Conservation (phyloP, 2,113 vertebrate species). For the Oryzias javanicus region DNA sequence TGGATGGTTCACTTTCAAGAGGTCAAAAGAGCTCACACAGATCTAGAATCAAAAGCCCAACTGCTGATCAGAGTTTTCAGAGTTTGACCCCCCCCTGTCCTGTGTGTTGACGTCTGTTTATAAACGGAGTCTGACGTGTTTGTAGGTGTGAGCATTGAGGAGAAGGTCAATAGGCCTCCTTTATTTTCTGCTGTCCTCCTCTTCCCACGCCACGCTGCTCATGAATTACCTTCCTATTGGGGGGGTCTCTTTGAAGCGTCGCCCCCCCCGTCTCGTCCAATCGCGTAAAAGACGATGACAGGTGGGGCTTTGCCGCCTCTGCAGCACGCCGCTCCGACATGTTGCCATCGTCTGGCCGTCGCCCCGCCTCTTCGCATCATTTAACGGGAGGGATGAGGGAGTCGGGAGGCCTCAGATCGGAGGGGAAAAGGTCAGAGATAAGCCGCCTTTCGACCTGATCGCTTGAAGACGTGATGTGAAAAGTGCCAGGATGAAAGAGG, state of each 20-base stretch:
- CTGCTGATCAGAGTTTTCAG: too few relatives aligned
- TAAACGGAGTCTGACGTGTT: constrained; percentile 4
- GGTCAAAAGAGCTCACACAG: too few relatives aligned
- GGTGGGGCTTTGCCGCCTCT: constrained; percentile 22
- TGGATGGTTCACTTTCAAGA: too few relatives aligned
- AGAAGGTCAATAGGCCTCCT: constrained; percentile 58
- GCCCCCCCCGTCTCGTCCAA: constrained; percentile 2
- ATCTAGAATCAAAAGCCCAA: too few relatives aligned
- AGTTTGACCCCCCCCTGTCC: too few relatives aligned
- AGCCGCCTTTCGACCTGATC: constrained; percentile 57
- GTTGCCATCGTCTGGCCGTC: constrained; percentile 48
- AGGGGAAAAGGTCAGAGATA: constrained; percentile 47
- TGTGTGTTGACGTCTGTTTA: too few relatives aligned
- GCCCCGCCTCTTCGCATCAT: not conserved
- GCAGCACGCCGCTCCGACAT: constrained; percentile 40
- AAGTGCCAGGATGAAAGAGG: constrained; percentile 38
- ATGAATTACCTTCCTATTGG: constrained; percentile 49
- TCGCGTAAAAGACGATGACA: constrained; percentile 43
- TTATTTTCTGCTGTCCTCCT: constrained; percentile 40
- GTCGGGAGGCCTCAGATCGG: too few relatives aligned
- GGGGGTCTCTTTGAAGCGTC: constrained; percentile 53
- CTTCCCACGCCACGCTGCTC: constrained; percentile 35
- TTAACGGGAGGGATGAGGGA: not conserved
- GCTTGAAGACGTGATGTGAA: constrained; percentile 43
- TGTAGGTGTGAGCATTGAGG: constrained; percentile 14